phyloP scores from a whole-genome alignment of 2,888 invertebrate species.

The Apomyelois bistriatella region DNA sequence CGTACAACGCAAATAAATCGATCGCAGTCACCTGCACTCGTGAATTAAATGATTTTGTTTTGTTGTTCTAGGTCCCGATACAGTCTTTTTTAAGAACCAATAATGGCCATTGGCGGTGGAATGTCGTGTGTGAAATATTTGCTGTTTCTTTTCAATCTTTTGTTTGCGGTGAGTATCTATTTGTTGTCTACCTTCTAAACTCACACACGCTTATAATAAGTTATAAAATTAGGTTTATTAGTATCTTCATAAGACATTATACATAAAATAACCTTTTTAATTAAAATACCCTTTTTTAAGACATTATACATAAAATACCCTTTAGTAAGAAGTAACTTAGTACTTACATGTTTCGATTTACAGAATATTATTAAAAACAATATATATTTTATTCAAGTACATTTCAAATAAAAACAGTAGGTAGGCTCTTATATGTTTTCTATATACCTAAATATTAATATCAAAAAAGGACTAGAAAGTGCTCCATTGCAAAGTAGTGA shows the following conservation, averaged over 20 bases:
- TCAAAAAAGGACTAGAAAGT: no score
- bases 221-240: background rate
- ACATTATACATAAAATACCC: no score
- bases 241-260: background rate
- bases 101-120: constrained; percentile 88
- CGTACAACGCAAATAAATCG: constrained; percentile 12
- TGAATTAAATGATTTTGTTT: constrained; percentile 28
- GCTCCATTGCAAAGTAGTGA: no score
- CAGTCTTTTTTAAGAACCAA: constrained; percentile 46
- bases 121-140: constrained; percentile 94
- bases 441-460: no score
- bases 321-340: no score
- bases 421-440: no score
- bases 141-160: constrained; percentile 91
- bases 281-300: no score
- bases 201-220: background rate
- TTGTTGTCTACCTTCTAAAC: constrained; percentile 17
- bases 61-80: constrained; percentile 61
- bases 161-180: constrained; percentile 92
- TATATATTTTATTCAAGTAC: no score
- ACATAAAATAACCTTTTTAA: no score
- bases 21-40: constrained; percentile 6
- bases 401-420: no score
- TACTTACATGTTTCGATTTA: no score
- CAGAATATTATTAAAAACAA: no score